Evolutionary conservation across 2,888 invertebrate genomes (phyloP).

Genomic region (Papilio gigon): DNA sequence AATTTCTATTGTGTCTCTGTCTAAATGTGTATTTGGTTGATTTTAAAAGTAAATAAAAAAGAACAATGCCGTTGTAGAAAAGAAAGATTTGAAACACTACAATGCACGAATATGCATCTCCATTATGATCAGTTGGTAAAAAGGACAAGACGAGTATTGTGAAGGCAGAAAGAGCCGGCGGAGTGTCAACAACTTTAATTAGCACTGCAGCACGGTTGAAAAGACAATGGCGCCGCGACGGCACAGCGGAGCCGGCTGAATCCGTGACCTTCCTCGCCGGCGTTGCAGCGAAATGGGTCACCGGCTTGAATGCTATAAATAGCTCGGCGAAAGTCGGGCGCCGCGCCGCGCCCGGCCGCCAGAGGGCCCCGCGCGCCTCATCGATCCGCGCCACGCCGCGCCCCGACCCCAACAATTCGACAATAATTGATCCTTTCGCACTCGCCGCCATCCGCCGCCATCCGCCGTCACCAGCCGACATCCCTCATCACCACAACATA

Average conservation of each 20-base stretch:
- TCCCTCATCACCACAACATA: slow-evolving; percentile 43
- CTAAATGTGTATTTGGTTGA: neutral
- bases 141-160: slow-evolving; percentile 56
- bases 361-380: slow-evolving; percentile 55
- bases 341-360: slow-evolving; percentile 71
- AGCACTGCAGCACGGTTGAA: slow-evolving; percentile 76
- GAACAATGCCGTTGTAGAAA: neutral
- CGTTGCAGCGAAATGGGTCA: slow-evolving; percentile 82
- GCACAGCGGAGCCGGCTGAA: slow-evolving; percentile 73
- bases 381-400: slow-evolving; percentile 49
- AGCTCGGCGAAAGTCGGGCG: slow-evolving; percentile 81
- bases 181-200: slow-evolving; percentile 81
- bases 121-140: slow-evolving; percentile 51
- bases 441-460: slow-evolving; percentile 40
- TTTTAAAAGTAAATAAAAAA: neutral
- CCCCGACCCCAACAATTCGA: slow-evolving; percentile 53
- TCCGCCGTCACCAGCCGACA: slow-evolving; percentile 19
- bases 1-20: neutral
- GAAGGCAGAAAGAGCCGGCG: slow-evolving; percentile 58
- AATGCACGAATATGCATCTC: slow-evolving; percentile 25
- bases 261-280: slow-evolving; percentile 81
- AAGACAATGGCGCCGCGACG: slow-evolving; percentile 79
- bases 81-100: neutral
- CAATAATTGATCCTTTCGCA: slow-evolving; percentile 57
- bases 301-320: slow-evolving; percentile 82